Conservation (phyloP, 2,113 vertebrate species). For the Hypomesus transpacificus region DNA sequence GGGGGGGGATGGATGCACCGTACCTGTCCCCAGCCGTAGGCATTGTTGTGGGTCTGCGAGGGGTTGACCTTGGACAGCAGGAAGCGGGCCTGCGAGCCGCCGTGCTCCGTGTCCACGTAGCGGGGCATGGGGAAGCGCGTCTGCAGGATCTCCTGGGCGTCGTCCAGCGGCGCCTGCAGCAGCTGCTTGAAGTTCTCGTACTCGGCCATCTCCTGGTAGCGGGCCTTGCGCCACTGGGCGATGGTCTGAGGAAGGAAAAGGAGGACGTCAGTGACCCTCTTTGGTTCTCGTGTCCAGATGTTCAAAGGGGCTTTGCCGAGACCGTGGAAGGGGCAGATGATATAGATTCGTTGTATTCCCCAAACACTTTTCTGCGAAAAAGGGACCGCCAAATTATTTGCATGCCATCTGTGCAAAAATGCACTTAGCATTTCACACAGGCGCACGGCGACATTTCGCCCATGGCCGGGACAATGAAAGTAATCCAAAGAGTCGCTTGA, state of each 20-base stretch:
- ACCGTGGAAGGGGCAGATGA: too few relatives aligned
- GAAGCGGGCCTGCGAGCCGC: constrained; percentile 88
- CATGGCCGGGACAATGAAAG: too few relatives aligned
- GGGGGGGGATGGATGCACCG: constrained; percentile 12
- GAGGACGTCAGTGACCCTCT: background rate
- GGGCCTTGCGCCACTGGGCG: constrained; percentile 93
- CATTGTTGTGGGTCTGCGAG: constrained; percentile 97
- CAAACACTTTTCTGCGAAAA: too few relatives aligned
- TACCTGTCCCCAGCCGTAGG: constrained; percentile 95
- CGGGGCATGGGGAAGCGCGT: constrained; percentile 93
- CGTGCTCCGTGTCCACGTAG: constrained; percentile 91
- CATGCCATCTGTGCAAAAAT: too few relatives aligned
- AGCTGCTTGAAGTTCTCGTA: constrained; percentile 98
- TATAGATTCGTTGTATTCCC: too few relatives aligned
- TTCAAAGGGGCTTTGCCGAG: too few relatives aligned
- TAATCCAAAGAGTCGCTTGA: background rate
- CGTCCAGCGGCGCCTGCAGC: constrained; percentile 90
- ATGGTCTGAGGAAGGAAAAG: constrained; percentile 75
- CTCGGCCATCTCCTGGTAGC: constrained; percentile 94
- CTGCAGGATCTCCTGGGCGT: constrained; percentile 94
- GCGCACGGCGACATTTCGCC: too few relatives aligned
- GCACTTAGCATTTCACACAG: too few relatives aligned
- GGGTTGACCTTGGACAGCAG: constrained; percentile 98
- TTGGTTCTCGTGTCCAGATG: background rate
- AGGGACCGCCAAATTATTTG: too few relatives aligned